Base-by-base conservation (phyloP, 2,797 vertebrate genomes). In the Tragelaphus eurycerus region DNA sequence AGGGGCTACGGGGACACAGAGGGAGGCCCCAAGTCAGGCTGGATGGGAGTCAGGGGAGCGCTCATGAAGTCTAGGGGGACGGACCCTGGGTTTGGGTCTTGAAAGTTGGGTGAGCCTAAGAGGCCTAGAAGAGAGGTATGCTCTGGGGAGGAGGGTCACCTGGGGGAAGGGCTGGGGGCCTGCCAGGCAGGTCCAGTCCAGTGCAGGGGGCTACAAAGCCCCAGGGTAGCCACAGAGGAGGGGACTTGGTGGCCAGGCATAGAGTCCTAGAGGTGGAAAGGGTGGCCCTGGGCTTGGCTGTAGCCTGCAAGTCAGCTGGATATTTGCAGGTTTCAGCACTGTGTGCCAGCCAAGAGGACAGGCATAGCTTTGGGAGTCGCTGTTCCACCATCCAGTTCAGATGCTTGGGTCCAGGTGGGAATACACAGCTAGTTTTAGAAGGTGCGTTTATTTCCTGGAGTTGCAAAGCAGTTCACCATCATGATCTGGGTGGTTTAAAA, bases 81-180 rank as follows among this genome's bases (percentile, higher is more conserved):
- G 67, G 11, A 6, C 43, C 27, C 23, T 2, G 57, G 6, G 4
- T 19, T 23, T 93, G 78, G n/a, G 46, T 87, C 59, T 48, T 46
- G 7, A 54, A 25, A 87, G 78, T 4, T 13, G 57, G 21, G 29
- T 38, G n/a, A 29, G 21, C 85, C 46, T 71, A 71, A 71, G 17
- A 6, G n/a, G 59, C n/a, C 16, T 10, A 1, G 50, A 27, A 10
- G 4, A n/a, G 6, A 25, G 31, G 3, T 12, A 27, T 71, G 10
- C 25, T 34, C 3, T 0, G 0, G 16, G n/a, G n/a, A 34, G 15
- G 2, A 31, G 5, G 12, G 13, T 7, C 4, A 48, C 38, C 29
- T 38, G 13, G 34, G 14, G 3, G 1, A 11, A 13, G 62, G 34
- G 25, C 74, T 12, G 17, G 29, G 34, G 34, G 59, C 34, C 2